Evolutionary conservation across 2,113 vertebrate species (phyloP).

Genomic region (Enhydra lutris): DNA sequence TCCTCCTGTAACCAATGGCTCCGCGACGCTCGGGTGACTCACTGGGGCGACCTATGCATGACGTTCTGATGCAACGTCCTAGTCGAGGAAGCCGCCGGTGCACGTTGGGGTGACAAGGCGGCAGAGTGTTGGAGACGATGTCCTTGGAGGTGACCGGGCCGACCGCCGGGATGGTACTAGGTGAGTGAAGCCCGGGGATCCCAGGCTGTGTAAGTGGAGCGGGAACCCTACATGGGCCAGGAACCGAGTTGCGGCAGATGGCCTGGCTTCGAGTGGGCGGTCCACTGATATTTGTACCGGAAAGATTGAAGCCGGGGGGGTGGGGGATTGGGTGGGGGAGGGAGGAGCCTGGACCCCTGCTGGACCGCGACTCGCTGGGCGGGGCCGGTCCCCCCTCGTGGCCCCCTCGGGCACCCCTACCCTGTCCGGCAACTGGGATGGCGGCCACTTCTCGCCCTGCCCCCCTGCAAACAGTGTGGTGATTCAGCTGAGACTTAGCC

Average conservation of each 20-base stretch:
- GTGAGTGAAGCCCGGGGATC: slow-evolving; percentile 6
- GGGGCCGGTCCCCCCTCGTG: fast-evolving
- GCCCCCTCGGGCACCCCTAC: no score
- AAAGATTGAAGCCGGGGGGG: not conserved
- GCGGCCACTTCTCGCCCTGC: not conserved
- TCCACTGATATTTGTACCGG: fast-evolving
- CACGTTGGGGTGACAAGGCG: not conserved
- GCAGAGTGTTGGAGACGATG: not conserved
- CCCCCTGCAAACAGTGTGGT: not conserved
- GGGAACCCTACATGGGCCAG: not conserved
- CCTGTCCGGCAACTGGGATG: no score
- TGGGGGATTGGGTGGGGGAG: no score
- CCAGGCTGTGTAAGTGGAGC: not conserved
- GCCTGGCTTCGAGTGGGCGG: not conserved
- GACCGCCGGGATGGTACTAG: slow-evolving; percentile 55
- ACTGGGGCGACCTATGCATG: not conserved
- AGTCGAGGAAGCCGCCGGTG: not conserved
- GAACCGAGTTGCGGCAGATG: fast-evolving
- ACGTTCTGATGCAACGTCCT: slow-evolving; percentile 44
- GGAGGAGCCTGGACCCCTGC: not conserved
- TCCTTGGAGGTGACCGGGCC: slow-evolving; percentile 53
- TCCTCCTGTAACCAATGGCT: slow-evolving; percentile 30
- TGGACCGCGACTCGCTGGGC: not conserved
- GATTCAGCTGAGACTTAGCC: not conserved
- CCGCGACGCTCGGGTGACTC: not conserved